phyloP scores from a whole-genome alignment of 1,140 invertebrate species.

The Oppia nitens region DNA sequence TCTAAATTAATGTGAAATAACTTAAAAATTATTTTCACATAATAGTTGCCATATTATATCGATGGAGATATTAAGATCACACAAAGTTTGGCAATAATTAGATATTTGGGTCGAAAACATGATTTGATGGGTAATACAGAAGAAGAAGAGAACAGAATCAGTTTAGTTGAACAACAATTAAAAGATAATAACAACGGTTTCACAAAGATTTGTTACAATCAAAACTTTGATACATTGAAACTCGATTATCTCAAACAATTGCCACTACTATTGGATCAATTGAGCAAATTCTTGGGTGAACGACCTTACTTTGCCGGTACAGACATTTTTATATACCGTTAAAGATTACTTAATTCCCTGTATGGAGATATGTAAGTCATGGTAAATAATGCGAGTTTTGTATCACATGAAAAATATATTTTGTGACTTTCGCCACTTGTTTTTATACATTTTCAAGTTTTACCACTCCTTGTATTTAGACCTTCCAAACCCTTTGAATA shows the following conservation, averaged over 20 bases:
- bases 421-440: too few relatives aligned
- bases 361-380: too few relatives aligned
- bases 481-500: too few relatives aligned
- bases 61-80: constrained; percentile 22
- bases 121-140: constrained; percentile 27
- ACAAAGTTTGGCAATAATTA: constrained; percentile 34
- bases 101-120: constrained; percentile 31
- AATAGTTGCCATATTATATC: constrained; percentile 22
- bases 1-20: background rate
- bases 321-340: too few relatives aligned
- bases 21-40: background rate
- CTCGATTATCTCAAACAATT: constrained; percentile 22
- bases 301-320: constrained; percentile 31
- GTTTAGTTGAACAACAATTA: constrained; percentile 31
- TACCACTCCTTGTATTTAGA: too few relatives aligned
- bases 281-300: constrained; percentile 28
- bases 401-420: too few relatives aligned
- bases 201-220: constrained; percentile 20
- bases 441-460: too few relatives aligned
- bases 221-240: constrained; percentile 19
- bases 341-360: too few relatives aligned
- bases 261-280: constrained; percentile 25
- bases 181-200: constrained; percentile 32
- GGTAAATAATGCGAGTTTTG: too few relatives aligned
- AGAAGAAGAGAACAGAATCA: constrained; percentile 30